phyloP scores from a whole-genome alignment of 1,140 invertebrate species.

The Melanaphis sacchari region DNA sequence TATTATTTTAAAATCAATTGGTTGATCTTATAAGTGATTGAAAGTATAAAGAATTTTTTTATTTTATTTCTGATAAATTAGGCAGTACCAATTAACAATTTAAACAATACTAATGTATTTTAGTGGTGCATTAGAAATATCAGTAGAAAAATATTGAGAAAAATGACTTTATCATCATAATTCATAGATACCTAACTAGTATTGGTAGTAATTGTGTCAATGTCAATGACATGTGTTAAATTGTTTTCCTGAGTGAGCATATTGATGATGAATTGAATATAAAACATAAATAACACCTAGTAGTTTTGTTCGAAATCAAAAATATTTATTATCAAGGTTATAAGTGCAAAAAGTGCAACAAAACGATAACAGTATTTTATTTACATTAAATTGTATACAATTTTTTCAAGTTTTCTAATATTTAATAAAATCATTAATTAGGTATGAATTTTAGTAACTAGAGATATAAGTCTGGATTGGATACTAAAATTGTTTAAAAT shows the following conservation, averaged over 20 bases:
- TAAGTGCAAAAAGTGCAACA: background rate
- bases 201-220: constrained; percentile 7
- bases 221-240: constrained; percentile 14
- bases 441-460: background rate
- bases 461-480: background rate
- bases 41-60: background rate
- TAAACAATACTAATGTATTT: background rate
- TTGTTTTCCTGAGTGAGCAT: constrained; percentile 4
- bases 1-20: background rate
- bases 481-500: background rate
- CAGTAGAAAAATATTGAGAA: background rate
- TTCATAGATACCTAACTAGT: background rate
- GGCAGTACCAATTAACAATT: background rate
- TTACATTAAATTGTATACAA: background rate
- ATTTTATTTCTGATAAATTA: background rate
- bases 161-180: background rate
- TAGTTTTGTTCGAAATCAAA: constrained; percentile 4
- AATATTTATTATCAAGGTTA: constrained; percentile 31
- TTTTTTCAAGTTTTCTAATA: background rate
- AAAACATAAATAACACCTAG: constrained; percentile 5
- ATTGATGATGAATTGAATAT: background rate
- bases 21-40: background rate
- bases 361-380: background rate
- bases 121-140: background rate
- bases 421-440: background rate